A percentile compares a stretch with the other conserved stretches of the same genome.
phyloP scores from a whole-genome alignment of 2,797 vertebrate genomes.

The Acrossocheilus wenchowensis region DNA sequence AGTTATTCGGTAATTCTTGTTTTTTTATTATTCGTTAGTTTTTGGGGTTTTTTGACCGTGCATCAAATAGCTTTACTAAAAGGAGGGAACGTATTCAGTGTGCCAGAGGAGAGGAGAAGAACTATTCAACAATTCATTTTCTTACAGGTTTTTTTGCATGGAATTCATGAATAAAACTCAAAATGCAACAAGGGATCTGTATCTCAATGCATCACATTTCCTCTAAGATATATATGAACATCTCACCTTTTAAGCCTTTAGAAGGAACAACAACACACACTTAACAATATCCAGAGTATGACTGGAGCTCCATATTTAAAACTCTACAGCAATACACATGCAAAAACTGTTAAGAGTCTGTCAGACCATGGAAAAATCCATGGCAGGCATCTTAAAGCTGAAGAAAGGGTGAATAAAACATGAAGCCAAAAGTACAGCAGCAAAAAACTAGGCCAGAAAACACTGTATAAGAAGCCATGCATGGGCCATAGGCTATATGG shows the following conservation, averaged over 20 bases:
- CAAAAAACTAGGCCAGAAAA: neutral
- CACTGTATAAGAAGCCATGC: neutral
- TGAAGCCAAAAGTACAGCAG: conserved; percentile 14
- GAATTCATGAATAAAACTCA: neutral
- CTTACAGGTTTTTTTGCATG: neutral
- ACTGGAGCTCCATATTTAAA: neutral
- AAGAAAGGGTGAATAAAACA: conserved; percentile 22
- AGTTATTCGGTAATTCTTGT: neutral
- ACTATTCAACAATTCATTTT: neutral
- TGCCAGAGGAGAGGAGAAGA: neutral
- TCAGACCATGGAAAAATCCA: neutral
- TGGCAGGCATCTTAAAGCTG: neutral
- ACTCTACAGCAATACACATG: neutral
- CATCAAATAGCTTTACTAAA: conserved; percentile 11
- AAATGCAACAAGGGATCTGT: neutral
- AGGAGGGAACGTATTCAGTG: neutral
- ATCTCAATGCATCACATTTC: neutral
- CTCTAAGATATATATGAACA: neutral
- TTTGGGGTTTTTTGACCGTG: neutral
- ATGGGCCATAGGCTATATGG: neutral
- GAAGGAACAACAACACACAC: neutral
- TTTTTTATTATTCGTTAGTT: neutral
- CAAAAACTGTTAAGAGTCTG: neutral
- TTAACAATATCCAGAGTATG: neutral
- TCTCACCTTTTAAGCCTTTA: neutral